phyloP scores from a whole-genome alignment of 2,113 vertebrate species.

The Orycteropus afer region DNA sequence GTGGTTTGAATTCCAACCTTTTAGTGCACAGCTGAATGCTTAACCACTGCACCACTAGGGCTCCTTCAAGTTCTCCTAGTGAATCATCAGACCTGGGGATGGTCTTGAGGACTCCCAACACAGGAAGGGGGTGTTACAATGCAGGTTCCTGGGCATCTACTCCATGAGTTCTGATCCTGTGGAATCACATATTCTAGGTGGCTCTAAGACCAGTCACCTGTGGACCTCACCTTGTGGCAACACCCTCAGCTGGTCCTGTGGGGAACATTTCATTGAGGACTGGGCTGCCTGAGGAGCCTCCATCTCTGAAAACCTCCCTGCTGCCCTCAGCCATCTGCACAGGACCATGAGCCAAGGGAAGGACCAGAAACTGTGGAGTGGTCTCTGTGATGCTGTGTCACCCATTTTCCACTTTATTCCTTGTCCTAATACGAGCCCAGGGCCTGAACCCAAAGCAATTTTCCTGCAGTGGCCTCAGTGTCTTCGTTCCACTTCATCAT shows the following conservation, averaged over 20 bases:
- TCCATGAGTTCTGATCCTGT: neutral
- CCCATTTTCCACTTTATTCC: neutral
- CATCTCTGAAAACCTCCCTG: neutral
- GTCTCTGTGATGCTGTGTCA: fast-evolving
- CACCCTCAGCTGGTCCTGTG: neutral
- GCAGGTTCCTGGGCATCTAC: neutral
- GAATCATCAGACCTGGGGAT: neutral
- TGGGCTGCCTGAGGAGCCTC: fast-evolving
- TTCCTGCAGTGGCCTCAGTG: fast-evolving
- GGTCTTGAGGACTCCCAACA: too few species aligned
- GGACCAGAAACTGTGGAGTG: neutral
- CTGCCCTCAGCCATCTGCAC: fast-evolving
- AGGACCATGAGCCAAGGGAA: fast-evolving
- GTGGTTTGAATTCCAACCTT: too few species aligned
- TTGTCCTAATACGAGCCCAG: neutral
- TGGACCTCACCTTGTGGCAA: neutral
- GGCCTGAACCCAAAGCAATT: fast-evolving
- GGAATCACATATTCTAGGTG: neutral
- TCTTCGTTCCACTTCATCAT: fast-evolving
- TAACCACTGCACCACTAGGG: neutral
- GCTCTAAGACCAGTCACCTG: too few species aligned
- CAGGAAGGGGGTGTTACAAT: fast-evolving
- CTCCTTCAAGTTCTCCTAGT: neutral
- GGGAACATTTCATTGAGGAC: neutral
- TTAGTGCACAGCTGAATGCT: too few species aligned